Evolutionary conservation across 2,888 invertebrate species (phyloP), one percentile per base, ranked within the genome.

Genomic region (Drosophila multiciliata): DNA sequence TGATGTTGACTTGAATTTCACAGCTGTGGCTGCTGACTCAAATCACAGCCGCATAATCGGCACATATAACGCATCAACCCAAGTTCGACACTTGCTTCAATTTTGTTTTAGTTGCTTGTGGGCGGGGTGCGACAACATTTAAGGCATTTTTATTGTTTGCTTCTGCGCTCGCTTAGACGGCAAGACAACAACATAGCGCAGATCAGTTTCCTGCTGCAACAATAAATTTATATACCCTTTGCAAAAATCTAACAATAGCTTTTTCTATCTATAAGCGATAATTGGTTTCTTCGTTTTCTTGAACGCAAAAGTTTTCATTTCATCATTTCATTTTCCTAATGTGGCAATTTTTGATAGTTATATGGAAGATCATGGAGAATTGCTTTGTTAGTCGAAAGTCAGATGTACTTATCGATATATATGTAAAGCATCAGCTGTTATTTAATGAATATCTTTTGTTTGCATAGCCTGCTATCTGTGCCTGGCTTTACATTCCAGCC

Each of bases 41-140:
- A 84, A 73, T 68, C 75, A 23, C 62, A 66, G 52, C 57, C 58
- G 48, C 29, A 50, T n/a, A 73, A 78, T 83, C 69, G 49, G 66
- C 58, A 62, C 69, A 69, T 66, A 75, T 71, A 80, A 69, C 82
- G 75, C 71, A 79, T 80, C 75, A 75, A 72, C 75, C 73, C 80
- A 72, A 62, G 65, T 82, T 78, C 80, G 69, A 62, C 83, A 83
- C 86, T 86, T 75, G 80, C 75, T 71, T 60, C 63, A 71, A 64
- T 59, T 80, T 68, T 55, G 59, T 29, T 40, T 32, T 58, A 57
- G 54, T 45, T 45, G 45, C 8, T 45, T 45, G 73, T 78, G 64
- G 76, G 79, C 76, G 74, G 71, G 78, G 68, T 70, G 62, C 23
- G 65, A 42, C 60, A 75, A 71, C 80, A 83, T 81, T 83, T 83